Percentiles rank a stretch among this genome's conserved stretches.
Conservation (phyloP, 35 echinoderm and acorn worm genomes). For the Anneissia japonica region DNA sequence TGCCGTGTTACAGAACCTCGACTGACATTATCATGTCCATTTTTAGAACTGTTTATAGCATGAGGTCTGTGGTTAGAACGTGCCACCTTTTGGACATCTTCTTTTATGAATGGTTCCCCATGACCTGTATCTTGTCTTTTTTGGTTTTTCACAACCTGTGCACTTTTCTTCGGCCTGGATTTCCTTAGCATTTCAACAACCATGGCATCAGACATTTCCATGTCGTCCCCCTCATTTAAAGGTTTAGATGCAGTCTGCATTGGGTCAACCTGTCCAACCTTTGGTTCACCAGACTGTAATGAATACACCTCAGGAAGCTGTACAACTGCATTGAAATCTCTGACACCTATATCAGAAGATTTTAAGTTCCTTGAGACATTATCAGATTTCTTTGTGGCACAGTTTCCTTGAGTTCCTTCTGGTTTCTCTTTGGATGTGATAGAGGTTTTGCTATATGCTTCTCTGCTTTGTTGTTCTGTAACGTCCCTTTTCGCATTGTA, state of each 20-base stretch:
- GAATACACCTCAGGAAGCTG: background rate
- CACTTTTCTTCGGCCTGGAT: background rate
- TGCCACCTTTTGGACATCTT: no score
- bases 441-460: no score
- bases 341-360: background rate
- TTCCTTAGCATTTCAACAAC: background rate
- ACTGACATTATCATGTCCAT: no score
- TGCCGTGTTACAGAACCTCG: no score
- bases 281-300: background rate
- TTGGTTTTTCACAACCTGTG: background rate
- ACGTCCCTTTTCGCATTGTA: background rate
- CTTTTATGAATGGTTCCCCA: background rate
- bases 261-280: background rate
- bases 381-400: background rate
- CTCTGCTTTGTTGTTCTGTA: background rate
- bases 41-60: no score
- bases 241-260: background rate
- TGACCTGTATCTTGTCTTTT: background rate
- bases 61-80: no score
- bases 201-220: background rate
- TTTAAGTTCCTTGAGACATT: background rate
- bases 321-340: background rate
- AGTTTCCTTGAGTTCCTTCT: background rate
- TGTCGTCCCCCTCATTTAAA: background rate
- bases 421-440: no score